Percentiles rank a stretch among this genome's conserved stretches.
Evolutionary conservation across 2,113 vertebrate species (phyloP).

Genomic region (Periophthalmus modestus): DNA sequence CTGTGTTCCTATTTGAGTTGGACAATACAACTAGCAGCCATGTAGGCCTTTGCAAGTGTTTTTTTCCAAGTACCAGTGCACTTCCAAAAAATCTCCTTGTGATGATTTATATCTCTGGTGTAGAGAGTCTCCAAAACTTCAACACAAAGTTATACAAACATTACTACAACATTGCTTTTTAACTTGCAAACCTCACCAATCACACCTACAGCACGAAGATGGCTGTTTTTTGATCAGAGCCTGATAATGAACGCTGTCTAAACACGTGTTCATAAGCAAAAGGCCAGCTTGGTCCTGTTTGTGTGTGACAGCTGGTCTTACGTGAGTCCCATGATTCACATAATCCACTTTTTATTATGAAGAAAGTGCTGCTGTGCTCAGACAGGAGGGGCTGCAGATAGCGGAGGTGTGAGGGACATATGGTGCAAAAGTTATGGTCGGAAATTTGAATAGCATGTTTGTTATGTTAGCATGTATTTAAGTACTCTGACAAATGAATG

Average conservation of each 20-base stretch:
- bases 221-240: slow-evolving; percentile 3
- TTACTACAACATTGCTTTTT: not conserved
- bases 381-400: slow-evolving; percentile 84
- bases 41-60: no score
- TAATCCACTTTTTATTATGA: slow-evolving; percentile 99
- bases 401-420: slow-evolving; percentile 78
- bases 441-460: not conserved
- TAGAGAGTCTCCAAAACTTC: not conserved
- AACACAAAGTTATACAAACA: not conserved
- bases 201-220: not conserved
- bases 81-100: no score
- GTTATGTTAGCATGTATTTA: not conserved
- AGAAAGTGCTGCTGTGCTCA: slow-evolving; percentile 88
- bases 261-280: slow-evolving; percentile 83
- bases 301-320: slow-evolving; percentile 96
- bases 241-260: slow-evolving; percentile 83
- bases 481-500: no score
- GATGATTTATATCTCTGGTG: not conserved
- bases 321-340: slow-evolving; percentile 88
- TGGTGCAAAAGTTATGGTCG: slow-evolving; percentile 50
- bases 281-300: slow-evolving; percentile 88
- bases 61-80: no score
- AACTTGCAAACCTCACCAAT: no score
- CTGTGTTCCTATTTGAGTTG: no score
- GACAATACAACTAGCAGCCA: no score